A percentile compares a stretch with the other conserved stretches of the same genome.
These are phyloP conservation scores for Equus przewalskii DNA, from an alignment of 2,113 vertebrate species.

Conservation along the genomic window DNA sequence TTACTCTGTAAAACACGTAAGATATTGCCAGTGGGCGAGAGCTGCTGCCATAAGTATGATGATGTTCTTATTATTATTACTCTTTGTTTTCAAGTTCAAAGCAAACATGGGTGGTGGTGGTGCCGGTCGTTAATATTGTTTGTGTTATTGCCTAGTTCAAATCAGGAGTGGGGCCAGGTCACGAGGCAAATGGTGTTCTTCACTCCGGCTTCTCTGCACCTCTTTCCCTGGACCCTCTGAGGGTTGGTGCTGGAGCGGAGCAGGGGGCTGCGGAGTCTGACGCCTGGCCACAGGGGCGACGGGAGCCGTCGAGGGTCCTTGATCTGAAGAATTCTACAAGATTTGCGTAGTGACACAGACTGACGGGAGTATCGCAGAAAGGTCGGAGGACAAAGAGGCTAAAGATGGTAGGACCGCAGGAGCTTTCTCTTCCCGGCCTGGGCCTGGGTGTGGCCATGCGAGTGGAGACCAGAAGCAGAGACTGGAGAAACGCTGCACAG, in stretches of 20 bases:
- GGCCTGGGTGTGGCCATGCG: rapidly evolving
- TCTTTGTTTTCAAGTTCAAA: background rate
- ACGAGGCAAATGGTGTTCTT: background rate
- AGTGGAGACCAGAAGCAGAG: background rate
- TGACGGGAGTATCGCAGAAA: background rate
- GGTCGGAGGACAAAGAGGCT: background rate
- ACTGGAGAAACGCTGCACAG: background rate
- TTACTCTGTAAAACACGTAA: background rate
- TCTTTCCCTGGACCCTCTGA: background rate
- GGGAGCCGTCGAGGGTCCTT: background rate
- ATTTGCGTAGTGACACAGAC: background rate
- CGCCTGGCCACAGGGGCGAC: background rate
- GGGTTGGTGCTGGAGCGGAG: background rate
- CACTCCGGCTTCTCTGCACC: background rate
- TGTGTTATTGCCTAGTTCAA: background rate
- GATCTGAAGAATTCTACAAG: background rate
- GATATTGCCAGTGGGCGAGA: background rate
- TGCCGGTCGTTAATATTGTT: background rate
- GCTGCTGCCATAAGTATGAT: background rate
- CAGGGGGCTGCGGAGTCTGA: background rate
- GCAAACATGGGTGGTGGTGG: background rate
- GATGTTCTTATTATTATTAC: background rate
- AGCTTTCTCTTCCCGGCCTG: background rate
- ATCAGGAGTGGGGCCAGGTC: background rate
- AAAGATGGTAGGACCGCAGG: background rate